Evolutionary conservation across 2,797 vertebrate genomes (phyloP), one percentile per base, ranked within the genome.

Genomic region (Sebastes melanostomus): DNA sequence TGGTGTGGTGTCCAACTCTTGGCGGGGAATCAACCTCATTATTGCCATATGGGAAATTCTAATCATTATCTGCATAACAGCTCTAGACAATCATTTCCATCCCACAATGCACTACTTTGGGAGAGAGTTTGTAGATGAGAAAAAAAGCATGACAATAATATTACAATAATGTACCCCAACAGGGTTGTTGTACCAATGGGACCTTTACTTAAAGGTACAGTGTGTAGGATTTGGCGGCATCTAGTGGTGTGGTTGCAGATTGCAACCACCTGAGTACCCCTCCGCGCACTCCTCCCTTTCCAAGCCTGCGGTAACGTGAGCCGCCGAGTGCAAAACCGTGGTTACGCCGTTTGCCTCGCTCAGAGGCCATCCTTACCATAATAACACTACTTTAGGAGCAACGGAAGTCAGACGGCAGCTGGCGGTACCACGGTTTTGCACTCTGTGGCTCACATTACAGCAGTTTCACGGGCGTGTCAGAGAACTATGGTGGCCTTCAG

Each of bases 1-100:
- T 82, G 73, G 77, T 75, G 36, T 66, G 61, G 75, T 75, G 78
- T 90, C 89, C 88, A 88, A 87, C 71, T 89, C 82, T 90, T 90
- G 91, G 92, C 85, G 4, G 86, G 84, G 75, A 91, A 88, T 91
- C 90, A 92, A 84, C 78, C 86, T 91, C 86, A 92, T 94, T 90
- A 91, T 67, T 82, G 87, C 85, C 60, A 83, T 91, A 87, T 81
- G 77, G 68, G 78, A 91, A 90, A 91, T 90, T 85, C 67, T 73
- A 82, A 87, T 88, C 70, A 86, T 90, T 89, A 90, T 90, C 88
- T 81, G 68, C 69, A 68, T 65, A 80, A 85, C 80, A 85, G 74
- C 66, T 87, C 72, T 75, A 76, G 83, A 82, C 84, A 82, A 80
- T 90, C 56, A 77, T 75, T 87, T 75, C 66, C 29, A 80, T 82